phyloP scores from a whole-genome alignment of 1,140 invertebrate genomes.

The Papilio polyxenes region DNA sequence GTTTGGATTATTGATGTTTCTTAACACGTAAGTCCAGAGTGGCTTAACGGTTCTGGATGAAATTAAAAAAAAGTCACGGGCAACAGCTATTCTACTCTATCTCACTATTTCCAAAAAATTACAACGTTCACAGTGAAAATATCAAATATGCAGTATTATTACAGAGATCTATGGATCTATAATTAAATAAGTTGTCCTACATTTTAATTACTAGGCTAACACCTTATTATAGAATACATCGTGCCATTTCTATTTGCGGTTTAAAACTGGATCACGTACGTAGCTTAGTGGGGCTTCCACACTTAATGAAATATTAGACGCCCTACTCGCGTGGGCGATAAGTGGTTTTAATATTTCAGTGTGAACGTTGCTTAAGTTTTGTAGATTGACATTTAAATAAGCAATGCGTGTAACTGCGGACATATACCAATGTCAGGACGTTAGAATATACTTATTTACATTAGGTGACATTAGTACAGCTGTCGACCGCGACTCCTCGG shows the following conservation, averaged over 20 bases:
- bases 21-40: too few relatives aligned
- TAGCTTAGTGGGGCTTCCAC: background rate
- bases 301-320: conserved; percentile 21
- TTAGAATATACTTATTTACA: background rate
- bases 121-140: too few relatives aligned
- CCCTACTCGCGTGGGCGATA: background rate
- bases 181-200: background rate
- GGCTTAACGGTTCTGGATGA: too few relatives aligned
- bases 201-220: background rate
- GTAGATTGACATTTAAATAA: conserved; percentile 28
- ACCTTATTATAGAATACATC: background rate
- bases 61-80: too few relatives aligned
- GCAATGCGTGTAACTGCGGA: background rate
- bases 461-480: too few relatives aligned
- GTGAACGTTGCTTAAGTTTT: background rate
- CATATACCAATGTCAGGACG: conserved; percentile 6
- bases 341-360: conserved; percentile 24
- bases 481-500: too few relatives aligned
- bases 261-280: background rate
- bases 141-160: too few relatives aligned
- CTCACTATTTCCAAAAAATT: too few relatives aligned
- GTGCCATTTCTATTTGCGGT: background rate
- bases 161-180: too few relatives aligned
- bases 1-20: background rate
- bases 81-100: too few relatives aligned